Conservation (phyloP, 2,113 vertebrate genomes). For the Scomber colias region DNA sequence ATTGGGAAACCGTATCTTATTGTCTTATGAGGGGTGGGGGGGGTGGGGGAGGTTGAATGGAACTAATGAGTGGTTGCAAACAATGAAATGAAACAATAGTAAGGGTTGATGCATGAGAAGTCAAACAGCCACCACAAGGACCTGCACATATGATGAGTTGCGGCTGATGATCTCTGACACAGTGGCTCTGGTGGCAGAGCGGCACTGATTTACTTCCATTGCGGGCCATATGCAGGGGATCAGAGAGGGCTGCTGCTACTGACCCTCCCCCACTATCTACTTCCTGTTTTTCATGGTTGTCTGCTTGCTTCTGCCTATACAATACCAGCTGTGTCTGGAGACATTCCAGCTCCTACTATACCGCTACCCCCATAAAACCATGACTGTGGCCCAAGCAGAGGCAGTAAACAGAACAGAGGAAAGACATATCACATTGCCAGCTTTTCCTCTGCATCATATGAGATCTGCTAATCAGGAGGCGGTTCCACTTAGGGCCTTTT, state of each 20-base stretch:
- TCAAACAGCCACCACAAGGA: conserved; percentile 21
- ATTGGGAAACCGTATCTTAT: not conserved
- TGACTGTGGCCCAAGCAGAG: conserved; percentile 16
- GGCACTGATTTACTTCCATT: conserved; percentile 37
- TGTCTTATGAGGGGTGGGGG: conserved; percentile 19
- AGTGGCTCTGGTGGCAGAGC: conserved; percentile 38
- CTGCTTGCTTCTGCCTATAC: conserved; percentile 70
- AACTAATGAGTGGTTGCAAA: conserved; percentile 51
- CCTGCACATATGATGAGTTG: conserved; percentile 28
- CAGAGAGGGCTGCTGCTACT: conserved; percentile 20
- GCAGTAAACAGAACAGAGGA: not conserved
- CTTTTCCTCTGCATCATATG: conserved; percentile 7
- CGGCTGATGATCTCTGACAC: conserved; percentile 67
- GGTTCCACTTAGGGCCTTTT: conserved; percentile 7
- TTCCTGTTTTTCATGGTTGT: conserved; percentile 79
- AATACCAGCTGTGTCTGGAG: conserved; percentile 78
- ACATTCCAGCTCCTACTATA: conserved; percentile 66
- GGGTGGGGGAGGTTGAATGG: conserved; percentile 19
- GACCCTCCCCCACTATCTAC: conserved; percentile 74
- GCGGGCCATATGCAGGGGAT: conserved; percentile 45
- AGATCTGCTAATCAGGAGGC: conserved; percentile 31
- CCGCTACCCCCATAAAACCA: conserved; percentile 45
- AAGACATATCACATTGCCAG: not conserved
- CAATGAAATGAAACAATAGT: conserved; percentile 44
- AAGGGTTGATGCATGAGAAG: conserved; percentile 1